Conservation (phyloP, 2,113 vertebrate species). For the Lophotis ruficrista region DNA sequence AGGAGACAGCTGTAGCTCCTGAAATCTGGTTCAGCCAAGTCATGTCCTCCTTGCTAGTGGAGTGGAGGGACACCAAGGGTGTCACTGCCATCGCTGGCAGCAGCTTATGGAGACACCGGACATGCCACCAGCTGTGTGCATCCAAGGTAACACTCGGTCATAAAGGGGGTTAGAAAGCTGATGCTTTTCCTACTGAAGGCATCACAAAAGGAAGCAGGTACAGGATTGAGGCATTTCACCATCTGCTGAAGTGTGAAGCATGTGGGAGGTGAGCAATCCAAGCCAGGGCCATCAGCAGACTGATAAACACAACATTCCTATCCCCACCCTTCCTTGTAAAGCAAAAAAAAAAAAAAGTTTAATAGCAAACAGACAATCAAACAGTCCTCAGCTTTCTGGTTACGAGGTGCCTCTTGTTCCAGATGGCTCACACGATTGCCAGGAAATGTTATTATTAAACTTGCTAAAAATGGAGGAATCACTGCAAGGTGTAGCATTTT, state of each 20-base stretch:
- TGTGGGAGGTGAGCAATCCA: not conserved
- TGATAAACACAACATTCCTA: constrained; percentile 1
- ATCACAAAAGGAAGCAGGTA: not conserved
- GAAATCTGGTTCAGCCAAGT: not conserved
- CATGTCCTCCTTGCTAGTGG: not conserved
- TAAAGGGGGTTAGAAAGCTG: not conserved
- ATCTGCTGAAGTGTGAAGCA: not conserved
- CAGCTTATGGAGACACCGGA: accelerated
- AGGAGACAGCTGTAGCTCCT: not conserved
- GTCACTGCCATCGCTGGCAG: not conserved
- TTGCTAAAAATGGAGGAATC: not conserved
- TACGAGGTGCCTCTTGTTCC: not conserved
- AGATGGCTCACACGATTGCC: not conserved
- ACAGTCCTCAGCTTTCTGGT: not conserved
- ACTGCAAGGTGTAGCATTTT: not conserved
- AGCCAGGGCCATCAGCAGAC: not conserved
- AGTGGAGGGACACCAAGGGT: too few relatives aligned
- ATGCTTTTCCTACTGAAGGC: not conserved
- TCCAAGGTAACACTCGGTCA: not conserved
- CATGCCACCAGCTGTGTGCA: too few relatives aligned
- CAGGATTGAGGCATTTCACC: accelerated
- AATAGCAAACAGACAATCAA: not conserved
- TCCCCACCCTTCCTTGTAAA: constrained; percentile 33
- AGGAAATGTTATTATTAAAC: not conserved
- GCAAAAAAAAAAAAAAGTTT: not conserved